phyloP scores from a whole-genome alignment of 2,113 vertebrate species.

The Macquaria ambigua region DNA sequence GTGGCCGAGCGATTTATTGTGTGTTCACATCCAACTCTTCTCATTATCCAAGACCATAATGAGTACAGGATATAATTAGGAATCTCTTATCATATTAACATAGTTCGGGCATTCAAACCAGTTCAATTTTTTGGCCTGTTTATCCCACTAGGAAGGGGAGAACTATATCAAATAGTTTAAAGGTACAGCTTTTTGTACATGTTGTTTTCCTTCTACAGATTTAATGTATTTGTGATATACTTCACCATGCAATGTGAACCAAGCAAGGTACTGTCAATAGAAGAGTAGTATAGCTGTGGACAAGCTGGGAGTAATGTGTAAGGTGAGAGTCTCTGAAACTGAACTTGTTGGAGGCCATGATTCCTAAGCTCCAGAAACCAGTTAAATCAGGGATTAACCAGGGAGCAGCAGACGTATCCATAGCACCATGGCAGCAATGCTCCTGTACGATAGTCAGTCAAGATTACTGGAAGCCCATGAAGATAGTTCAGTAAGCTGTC shows the following conservation, averaged over 20 bases:
- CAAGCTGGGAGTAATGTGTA: slow-evolving; percentile 43
- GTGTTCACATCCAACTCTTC: slow-evolving; percentile 48
- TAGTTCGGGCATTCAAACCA: slow-evolving; percentile 52
- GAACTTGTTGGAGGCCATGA: slow-evolving; percentile 36
- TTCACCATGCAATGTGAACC: slow-evolving; percentile 75
- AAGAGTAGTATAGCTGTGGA: slow-evolving; percentile 53
- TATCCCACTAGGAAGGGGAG: slow-evolving; percentile 35
- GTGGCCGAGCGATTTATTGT: slow-evolving; percentile 46
- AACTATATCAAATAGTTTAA: slow-evolving; percentile 46
- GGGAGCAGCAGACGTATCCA: slow-evolving; percentile 62
- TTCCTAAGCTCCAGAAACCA: slow-evolving; percentile 52
- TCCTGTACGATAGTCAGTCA: slow-evolving; percentile 53
- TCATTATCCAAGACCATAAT: slow-evolving; percentile 41
- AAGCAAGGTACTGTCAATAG: slow-evolving; percentile 59
- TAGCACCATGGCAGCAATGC: slow-evolving; percentile 78
- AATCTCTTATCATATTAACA: slow-evolving; percentile 34
- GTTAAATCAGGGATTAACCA: slow-evolving; percentile 49
- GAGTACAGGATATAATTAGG: slow-evolving; percentile 52
- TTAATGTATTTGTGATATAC: slow-evolving; percentile 65
- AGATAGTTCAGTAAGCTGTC: slow-evolving; percentile 59
- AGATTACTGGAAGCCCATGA: slow-evolving; percentile 79
- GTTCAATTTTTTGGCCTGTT: slow-evolving; percentile 36
- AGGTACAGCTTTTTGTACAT: slow-evolving; percentile 49
- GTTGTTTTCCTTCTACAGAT: slow-evolving; percentile 40
- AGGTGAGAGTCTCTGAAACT: slow-evolving; percentile 57